Base-by-base conservation (phyloP, 2,797 vertebrate genomes). In the Synaphobranchus kaupii region DNA sequence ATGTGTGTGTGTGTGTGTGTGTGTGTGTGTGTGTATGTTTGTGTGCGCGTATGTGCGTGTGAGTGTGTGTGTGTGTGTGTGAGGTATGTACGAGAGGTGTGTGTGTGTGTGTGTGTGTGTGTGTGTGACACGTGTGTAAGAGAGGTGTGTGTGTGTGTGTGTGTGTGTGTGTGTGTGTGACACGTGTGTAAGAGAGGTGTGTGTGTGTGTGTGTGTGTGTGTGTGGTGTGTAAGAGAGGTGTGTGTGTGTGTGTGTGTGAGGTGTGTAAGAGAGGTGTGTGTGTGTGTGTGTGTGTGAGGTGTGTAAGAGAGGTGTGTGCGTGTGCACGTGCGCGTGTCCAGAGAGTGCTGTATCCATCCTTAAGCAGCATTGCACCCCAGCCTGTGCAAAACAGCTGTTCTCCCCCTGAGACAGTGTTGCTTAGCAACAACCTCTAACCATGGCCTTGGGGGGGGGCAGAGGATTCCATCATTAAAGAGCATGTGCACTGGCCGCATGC, bases 351-450 rank as follows among this genome's bases (percentile, higher is more conserved):
- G 60, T 63, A 25, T 63, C 17, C 15, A 20, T 63, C 17, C 15
- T 20, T 63, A 25, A 20, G 60, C 22, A n/a, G 6, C n/a, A 12
- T 28, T 68, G 66, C 31, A 71, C 7, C 1, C 28, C 66, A 22
- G 66, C 66, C 60, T 66, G 22, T 66, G 17, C 66, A 28, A 71
- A 71, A 68, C 66, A 86, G 89, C 91, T 50, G 92, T 89, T 90
- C 90, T 90, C 88, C 89, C 92, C 91, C 90, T 83, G n/a, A 92
- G 91, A 89, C 90, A 47, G 78, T 87, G 94, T 95, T 94, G 94
- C 95, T 76, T 94, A 93, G 95, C 93, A 95, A 96, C 94, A n/a
- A 76, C 25, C 84, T 87, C 92, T 88, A 87, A 28, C 88, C 93
- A 92, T 92, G 92, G 94, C 92, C 91, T 92, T 92, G 90, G 92